Conservation (phyloP, 2,888 invertebrate genomes). For the Drosophila pegasa region DNA sequence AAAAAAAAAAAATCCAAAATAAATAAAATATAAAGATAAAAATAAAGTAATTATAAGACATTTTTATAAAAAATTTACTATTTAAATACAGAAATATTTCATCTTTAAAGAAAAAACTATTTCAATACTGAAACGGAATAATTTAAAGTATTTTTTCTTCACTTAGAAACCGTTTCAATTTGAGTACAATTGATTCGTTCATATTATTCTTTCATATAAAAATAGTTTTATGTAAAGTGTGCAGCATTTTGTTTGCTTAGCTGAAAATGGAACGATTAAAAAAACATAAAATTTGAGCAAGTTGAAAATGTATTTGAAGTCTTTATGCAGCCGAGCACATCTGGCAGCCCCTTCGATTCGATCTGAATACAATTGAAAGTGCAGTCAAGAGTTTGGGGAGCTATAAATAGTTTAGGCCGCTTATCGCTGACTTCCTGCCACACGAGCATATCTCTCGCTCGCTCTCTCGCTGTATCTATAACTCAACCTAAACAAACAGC, state of each 20-base stretch:
- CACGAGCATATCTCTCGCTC: constrained; percentile 31
- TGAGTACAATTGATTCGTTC: not conserved
- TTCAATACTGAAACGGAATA: not conserved
- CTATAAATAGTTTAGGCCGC: constrained; percentile 51
- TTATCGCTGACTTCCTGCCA: constrained; percentile 56
- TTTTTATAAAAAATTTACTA: too few relatives aligned
- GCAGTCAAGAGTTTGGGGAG: constrained; percentile 23
- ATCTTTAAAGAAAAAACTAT: too few relatives aligned
- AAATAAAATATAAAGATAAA: too few relatives aligned
- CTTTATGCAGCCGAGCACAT: not conserved
- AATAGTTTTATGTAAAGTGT: not conserved
- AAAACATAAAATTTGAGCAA: constrained; percentile 2
- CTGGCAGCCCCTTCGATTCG: not conserved
- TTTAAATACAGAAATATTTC: too few relatives aligned
- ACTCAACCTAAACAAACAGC: constrained; percentile 48
- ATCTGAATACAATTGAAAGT: constrained; percentile 23
- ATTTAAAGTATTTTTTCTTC: not conserved
- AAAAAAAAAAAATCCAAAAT: too few relatives aligned
- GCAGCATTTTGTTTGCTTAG: not conserved
- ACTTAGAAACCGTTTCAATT: not conserved
- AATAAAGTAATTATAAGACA: too few relatives aligned
- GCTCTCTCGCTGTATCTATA: not conserved
- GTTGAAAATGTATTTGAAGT: not conserved
- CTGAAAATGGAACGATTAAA: constrained; percentile 1
- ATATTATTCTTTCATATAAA: not conserved